Evolutionary conservation across 2,113 vertebrate species (phyloP).

Genomic region (Indri indri): DNA sequence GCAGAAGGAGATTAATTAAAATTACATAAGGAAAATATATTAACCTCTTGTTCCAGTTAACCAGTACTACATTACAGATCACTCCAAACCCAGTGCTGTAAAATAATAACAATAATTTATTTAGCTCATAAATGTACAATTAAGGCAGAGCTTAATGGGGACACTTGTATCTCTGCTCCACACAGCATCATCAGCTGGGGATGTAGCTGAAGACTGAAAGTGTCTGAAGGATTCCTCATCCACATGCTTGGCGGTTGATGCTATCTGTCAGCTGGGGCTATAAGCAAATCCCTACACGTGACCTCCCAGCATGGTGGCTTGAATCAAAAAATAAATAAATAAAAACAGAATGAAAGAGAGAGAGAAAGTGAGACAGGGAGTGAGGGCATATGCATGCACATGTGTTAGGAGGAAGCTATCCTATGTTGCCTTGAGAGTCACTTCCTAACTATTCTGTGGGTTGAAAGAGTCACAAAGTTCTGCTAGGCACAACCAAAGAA

Average conservation of each 20-base stretch:
- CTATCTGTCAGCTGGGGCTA: not conserved
- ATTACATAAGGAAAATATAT: not conserved
- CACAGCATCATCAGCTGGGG: not conserved
- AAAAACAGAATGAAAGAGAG: not conserved
- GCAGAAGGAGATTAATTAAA: not conserved
- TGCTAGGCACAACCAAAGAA: not conserved
- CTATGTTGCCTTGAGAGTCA: not conserved
- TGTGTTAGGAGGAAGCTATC: not conserved
- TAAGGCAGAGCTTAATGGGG: not conserved
- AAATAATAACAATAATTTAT: not conserved
- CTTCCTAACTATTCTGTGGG: not conserved
- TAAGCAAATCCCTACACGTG: not conserved
- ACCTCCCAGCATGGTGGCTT: rapidly evolving
- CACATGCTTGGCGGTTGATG: not conserved
- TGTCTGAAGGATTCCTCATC: not conserved
- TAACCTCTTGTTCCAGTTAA: not conserved
- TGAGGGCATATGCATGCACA: too few species aligned
- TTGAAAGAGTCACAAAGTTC: not conserved
- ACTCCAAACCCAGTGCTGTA: not conserved
- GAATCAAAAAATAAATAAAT: not conserved
- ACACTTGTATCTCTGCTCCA: not conserved
- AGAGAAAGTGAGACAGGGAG: not conserved
- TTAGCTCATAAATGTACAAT: not conserved
- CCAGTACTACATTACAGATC: not conserved
- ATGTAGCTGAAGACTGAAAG: not conserved